A percentile compares a stretch with the other conserved stretches of the same genome.
phyloP scores from a whole-genome alignment of 2,113 vertebrate species.

The Blennius ocellaris region DNA sequence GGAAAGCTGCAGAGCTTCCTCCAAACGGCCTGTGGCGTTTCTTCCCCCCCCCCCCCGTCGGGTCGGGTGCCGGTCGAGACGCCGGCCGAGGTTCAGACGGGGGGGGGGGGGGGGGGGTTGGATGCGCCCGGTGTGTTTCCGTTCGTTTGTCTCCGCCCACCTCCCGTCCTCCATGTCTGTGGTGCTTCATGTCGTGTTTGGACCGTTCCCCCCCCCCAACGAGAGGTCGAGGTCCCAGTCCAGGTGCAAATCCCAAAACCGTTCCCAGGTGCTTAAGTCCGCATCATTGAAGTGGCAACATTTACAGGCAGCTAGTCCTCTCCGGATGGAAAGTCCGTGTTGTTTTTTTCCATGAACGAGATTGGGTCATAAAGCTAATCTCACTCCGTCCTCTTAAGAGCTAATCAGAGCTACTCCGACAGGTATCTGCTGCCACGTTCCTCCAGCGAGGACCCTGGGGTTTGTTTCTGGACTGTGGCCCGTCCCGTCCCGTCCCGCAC shows the following conservation, averaged over 20 bases:
- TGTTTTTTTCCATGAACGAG: background rate
- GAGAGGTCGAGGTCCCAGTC: slow-evolving; percentile 26
- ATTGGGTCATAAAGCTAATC: slow-evolving; percentile 35
- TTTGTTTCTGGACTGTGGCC: slow-evolving; percentile 52
- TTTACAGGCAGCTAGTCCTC: slow-evolving; percentile 61
- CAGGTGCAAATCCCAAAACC: slow-evolving; percentile 43
- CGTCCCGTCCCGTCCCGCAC: slow-evolving; percentile 13
- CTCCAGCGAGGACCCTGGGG: slow-evolving; percentile 21
- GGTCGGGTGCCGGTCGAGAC: slow-evolving; percentile 10
- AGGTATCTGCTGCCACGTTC: slow-evolving; percentile 37
- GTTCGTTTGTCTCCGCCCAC: slow-evolving; percentile 12
- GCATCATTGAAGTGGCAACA: slow-evolving; percentile 30
- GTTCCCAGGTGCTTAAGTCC: background rate
- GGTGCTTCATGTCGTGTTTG: slow-evolving; percentile 50
- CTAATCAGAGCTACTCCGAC: slow-evolving; percentile 19
- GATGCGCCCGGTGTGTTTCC: no score
- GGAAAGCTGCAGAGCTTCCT: slow-evolving; percentile 13
- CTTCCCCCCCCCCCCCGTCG: background rate
- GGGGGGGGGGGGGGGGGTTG: no score
- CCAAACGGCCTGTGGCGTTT: slow-evolving; percentile 40
- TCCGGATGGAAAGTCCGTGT: slow-evolving; percentile 7
- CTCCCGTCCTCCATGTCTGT: slow-evolving; percentile 43
- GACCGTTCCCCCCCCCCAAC: slow-evolving; percentile 40
- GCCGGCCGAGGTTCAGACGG: background rate
- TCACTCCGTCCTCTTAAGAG: slow-evolving; percentile 6